Percentiles rank a stretch among this genome's conserved stretches.
These are phyloP conservation scores for Drosophila athabasca DNA, from an alignment of 1,140 invertebrate species.

Conservation along the genomic window DNA sequence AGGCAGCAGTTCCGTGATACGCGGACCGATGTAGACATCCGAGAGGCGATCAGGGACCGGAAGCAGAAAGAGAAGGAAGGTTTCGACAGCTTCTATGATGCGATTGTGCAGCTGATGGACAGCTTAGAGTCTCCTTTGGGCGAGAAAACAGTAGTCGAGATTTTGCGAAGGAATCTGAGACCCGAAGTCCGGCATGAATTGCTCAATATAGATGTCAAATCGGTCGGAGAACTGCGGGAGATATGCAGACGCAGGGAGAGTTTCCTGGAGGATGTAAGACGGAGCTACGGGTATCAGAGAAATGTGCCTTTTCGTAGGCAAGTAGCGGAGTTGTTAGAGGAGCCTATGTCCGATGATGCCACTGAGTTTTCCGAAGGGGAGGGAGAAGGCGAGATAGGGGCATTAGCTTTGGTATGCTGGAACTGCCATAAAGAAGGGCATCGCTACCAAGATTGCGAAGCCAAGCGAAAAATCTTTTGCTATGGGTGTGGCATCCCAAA, in stretches of 20 bases:
- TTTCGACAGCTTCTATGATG: not conserved
- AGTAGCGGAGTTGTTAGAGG: constrained; percentile 5
- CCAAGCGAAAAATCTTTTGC: too few species aligned
- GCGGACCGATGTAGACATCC: not conserved
- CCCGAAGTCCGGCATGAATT: constrained; percentile 5
- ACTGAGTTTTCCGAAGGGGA: not conserved
- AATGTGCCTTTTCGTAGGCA: constrained; percentile 4
- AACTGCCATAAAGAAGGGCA: too few species aligned
- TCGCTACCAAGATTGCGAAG: too few species aligned
- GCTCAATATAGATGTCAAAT: not conserved
- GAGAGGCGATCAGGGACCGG: not conserved
- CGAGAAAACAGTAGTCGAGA: too few species aligned
- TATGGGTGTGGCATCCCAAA: not conserved
- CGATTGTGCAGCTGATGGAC: not conserved
- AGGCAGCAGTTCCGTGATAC: not conserved
- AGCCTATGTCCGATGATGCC: not conserved
- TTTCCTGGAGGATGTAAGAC: constrained; percentile 12
- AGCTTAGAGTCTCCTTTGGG: not conserved
- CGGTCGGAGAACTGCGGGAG: constrained; percentile 7
- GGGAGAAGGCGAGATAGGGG: too few species aligned
- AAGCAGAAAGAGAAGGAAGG: constrained; percentile 1
- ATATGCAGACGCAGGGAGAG: constrained; percentile 3
- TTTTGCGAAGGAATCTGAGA: not conserved
- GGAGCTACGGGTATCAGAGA: not conserved
- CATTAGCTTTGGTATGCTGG: too few species aligned